Evolutionary conservation across 2,113 vertebrate species (phyloP).

Genomic region (Illadopsis cleaveri): DNA sequence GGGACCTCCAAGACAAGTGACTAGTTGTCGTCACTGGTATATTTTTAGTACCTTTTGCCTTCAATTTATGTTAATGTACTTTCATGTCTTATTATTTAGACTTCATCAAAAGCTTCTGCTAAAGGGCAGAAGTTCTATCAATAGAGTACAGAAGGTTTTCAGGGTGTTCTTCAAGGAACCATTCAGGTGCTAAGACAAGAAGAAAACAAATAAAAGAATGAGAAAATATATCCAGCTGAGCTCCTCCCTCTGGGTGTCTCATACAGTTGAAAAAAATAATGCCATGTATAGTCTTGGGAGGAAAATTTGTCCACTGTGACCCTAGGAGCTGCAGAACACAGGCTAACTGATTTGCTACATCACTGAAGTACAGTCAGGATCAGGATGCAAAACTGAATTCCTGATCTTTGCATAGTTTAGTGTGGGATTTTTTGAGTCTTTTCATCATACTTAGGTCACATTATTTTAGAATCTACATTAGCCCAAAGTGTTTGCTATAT

Average conservation of each 20-base stretch:
- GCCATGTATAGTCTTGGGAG: not conserved
- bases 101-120: not conserved
- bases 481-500: not conserved
- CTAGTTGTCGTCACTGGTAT: not conserved
- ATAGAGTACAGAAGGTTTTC: not conserved
- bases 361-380: not conserved
- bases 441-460: not conserved
- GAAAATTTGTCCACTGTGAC: not conserved
- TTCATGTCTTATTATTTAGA: not conserved
- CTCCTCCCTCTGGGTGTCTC: not conserved
- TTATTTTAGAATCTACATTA: not conserved
- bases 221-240: not conserved
- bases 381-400: not conserved
- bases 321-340: not conserved
- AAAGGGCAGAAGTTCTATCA: not conserved
- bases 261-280: not conserved
- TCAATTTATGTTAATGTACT: not conserved
- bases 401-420: not conserved
- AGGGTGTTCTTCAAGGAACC: not conserved
- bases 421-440: not conserved
- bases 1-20: not conserved
- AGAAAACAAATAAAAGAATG: not conserved
- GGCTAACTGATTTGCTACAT: not conserved
- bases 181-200: not conserved
- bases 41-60: not conserved